These are phyloP conservation scores for Scomberomorus guttatus DNA, from an alignment of 2,797 vertebrate species.

Conservation along the genomic window DNA sequence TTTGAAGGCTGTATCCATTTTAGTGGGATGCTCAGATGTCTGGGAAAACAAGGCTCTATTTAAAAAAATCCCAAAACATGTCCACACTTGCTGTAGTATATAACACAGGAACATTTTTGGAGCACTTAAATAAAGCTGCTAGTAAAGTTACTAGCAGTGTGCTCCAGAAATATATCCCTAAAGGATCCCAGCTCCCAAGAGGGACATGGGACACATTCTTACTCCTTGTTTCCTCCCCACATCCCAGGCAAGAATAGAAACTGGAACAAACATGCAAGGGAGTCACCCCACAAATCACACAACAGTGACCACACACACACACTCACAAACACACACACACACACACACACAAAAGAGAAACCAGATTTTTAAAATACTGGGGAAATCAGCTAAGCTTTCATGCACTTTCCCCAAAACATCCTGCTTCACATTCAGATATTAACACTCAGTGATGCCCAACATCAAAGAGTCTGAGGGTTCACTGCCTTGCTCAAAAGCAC, in stretches of 20 bases:
- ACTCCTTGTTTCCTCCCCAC: slow-evolving; percentile 34
- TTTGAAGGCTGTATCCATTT: not conserved
- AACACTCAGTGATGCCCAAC: not conserved
- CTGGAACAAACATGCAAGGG: slow-evolving; percentile 28
- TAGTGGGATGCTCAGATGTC: not conserved
- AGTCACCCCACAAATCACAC: slow-evolving; percentile 30
- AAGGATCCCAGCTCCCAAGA: slow-evolving; percentile 16
- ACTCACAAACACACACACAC: not conserved
- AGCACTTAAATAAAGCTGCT: slow-evolving; percentile 38
- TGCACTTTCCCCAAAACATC: not conserved
- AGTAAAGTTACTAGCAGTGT: slow-evolving; percentile 11
- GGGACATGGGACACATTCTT: slow-evolving; percentile 51
- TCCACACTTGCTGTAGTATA: slow-evolving; percentile 4
- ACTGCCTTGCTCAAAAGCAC: not conserved
- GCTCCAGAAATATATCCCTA: slow-evolving; percentile 37
- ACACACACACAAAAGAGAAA: not conserved
- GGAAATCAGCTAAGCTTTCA: slow-evolving; percentile 13
- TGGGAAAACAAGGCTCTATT: slow-evolving; percentile 17
- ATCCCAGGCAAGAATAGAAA: slow-evolving; percentile 53
- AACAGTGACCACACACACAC: not conserved
- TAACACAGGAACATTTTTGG: slow-evolving; percentile 18
- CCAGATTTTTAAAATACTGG: not conserved
- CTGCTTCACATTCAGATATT: not conserved
- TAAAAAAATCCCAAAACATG: slow-evolving; percentile 4
- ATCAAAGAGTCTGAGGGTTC: not conserved